Conservation (phyloP, 2,888 invertebrate species). For the Habroteleia sp. region DNA sequence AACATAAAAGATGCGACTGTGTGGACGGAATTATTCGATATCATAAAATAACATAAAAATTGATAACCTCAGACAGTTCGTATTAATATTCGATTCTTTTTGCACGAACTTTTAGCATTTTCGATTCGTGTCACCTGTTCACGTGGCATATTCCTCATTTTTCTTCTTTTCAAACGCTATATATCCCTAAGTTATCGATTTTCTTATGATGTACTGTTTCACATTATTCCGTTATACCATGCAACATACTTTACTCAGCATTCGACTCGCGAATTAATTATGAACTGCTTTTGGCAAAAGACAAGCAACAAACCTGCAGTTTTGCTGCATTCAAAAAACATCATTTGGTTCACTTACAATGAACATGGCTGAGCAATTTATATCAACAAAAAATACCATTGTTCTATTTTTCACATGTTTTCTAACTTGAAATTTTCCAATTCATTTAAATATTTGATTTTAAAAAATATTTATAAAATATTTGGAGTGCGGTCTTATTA, state of each 20-base stretch:
- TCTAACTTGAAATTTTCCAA: not conserved
- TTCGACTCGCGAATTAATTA: conserved; percentile 7
- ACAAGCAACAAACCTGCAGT: conserved; percentile 9
- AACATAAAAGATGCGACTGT: no score
- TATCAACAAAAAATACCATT: not conserved
- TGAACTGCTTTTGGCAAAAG: conserved; percentile 28
- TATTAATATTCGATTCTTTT: no score
- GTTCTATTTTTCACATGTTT: not conserved
- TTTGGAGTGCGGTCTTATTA: no score
- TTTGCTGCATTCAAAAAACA: conserved; percentile 4
- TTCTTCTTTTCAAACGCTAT: no score
- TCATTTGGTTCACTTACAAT: not conserved
- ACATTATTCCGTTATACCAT: conserved; percentile 10
- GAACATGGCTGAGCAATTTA: conserved; percentile 8
- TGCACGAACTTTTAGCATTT: no score
- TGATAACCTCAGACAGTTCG: no score
- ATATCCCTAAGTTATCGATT: conserved; percentile 15
- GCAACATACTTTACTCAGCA: conserved; percentile 9
- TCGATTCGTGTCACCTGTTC: no score
- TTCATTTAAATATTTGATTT: no score
- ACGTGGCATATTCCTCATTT: no score
- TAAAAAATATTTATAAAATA: no score
- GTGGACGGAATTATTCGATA: no score
- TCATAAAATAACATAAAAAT: no score
- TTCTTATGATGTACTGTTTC: not conserved